Evolutionary conservation across 2,797 vertebrate genomes (phyloP), one percentile per base, ranked within the genome.

Genomic region (Myiotriccus ornatus): DNA sequence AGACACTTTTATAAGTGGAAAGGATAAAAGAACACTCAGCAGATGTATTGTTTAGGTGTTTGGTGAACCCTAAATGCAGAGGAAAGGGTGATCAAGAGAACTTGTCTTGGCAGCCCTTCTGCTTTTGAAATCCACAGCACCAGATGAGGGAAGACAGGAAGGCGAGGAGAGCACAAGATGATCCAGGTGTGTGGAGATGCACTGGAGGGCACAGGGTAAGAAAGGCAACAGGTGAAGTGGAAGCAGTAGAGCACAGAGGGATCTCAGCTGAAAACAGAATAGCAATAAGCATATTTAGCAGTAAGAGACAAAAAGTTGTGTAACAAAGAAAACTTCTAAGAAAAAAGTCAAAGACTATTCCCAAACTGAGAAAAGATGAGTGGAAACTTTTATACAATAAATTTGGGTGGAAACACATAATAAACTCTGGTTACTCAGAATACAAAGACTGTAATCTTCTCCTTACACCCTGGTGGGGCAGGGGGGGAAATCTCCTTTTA

Each of bases 141-240:
- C 22, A 10, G 25, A 78, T 7, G 7, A 4, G 3, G 47, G 30
- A n/a, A 84, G 62, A 49, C 32, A 56, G n/a, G n/a, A 90, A 86
- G 49, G 30, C 0, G 1, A 65, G 12, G 11, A 77, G 57, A 65
- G 7, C 27, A 35, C 15, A 32, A 47, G 19, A 49, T 0, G 0
- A 52, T 30, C 10, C 19, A 47, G 11, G 14, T 4, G 27, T 17
- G 17, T 10, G 50, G 32, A 82, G 41, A 62, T 37, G 19, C 15
- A 15, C 32, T 12, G 22, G 5, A 65, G 30, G 19, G 35, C n/a
- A 60, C 7, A 69, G 32, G 18, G 24, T 24, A 52, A 74, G 50
- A 37, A 80, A 52, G 11, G 18, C 52, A 74, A 8, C 1, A 84
- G 21, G 16, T 44, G n/a, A 88, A 50, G 44, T 5, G 12, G 57